A percentile compares a stretch with the other conserved stretches of the same genome.
Conservation (phyloP, 2,888 invertebrate species). For the Ypsolopha sequella region DNA sequence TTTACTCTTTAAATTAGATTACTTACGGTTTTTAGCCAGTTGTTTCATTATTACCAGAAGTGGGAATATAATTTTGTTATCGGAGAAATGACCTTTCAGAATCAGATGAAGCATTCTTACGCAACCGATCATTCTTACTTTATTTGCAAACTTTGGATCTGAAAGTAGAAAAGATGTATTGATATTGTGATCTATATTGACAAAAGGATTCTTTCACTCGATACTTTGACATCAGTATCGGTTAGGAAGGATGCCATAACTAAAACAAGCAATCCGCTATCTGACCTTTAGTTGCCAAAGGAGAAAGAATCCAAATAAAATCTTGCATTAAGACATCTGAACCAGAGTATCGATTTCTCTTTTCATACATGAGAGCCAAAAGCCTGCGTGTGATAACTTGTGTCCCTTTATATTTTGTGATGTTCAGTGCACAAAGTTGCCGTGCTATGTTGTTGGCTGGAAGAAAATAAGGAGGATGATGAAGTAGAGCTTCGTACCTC, state of each 20-base stretch:
- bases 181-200: background rate
- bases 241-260: background rate
- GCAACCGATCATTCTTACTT: constrained; percentile 73
- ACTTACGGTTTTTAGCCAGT: constrained; percentile 71
- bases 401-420: constrained; percentile 61
- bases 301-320: constrained; percentile 68
- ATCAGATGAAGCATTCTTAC: constrained; percentile 73
- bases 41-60: constrained; percentile 71
- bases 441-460: constrained; percentile 56
- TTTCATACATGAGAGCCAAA: constrained; percentile 51
- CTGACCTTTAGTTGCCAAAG: constrained; percentile 66
- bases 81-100: constrained; percentile 70
- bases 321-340: constrained; percentile 64
- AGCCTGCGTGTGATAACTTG: constrained; percentile 61
- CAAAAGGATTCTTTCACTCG: no score
- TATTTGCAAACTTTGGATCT: constrained; percentile 75
- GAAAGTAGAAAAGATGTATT: constrained; percentile 20
- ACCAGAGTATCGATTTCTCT: constrained; percentile 49
- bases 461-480: constrained; percentile 23
- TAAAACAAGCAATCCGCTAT: constrained; percentile 14
- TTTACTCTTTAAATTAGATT: background rate
- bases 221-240: no score
- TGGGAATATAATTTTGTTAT: constrained; percentile 70
- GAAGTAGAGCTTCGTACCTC: constrained; percentile 41
- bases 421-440: constrained; percentile 57